These are phyloP conservation scores for Cricetomys ansorgei DNA, from an alignment of 2,113 vertebrate genomes.

Conservation along the genomic window DNA sequence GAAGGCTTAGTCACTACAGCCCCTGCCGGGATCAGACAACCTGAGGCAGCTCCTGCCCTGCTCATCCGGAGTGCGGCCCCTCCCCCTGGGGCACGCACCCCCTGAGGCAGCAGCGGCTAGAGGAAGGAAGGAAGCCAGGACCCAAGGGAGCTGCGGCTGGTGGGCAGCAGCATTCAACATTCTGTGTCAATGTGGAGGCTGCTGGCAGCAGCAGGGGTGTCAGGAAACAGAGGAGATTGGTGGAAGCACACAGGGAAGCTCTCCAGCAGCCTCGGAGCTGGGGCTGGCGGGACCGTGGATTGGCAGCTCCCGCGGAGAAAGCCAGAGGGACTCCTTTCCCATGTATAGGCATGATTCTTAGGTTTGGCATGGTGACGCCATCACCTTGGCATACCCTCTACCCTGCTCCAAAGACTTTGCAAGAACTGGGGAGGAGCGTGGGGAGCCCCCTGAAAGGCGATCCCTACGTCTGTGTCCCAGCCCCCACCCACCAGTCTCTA, in stretches of 20 bases:
- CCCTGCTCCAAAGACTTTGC: background rate
- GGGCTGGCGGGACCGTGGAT: background rate
- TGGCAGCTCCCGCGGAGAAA: background rate
- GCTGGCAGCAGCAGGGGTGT: background rate
- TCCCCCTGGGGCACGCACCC: background rate
- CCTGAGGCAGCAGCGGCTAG: background rate
- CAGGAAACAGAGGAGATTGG: background rate
- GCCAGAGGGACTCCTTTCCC: background rate
- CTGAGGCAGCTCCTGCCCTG: background rate
- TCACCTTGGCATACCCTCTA: background rate
- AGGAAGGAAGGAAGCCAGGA: background rate
- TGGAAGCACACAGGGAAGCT: background rate
- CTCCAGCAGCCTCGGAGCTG: background rate
- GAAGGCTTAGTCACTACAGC: too few relatives aligned
- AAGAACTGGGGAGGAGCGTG: background rate
- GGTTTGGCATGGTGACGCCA: background rate
- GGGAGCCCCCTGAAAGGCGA: background rate
- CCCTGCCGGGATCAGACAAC: background rate
- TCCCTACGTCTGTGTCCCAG: background rate
- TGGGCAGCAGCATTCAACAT: background rate
- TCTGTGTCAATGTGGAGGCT: background rate
- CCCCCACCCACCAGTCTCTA: background rate
- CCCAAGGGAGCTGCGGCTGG: background rate
- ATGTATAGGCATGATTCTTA: background rate
- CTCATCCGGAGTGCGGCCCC: background rate